These are phyloP conservation scores for Charanyca ferruginea DNA, from an alignment of 2,888 invertebrate genomes.

Conservation along the genomic window DNA sequence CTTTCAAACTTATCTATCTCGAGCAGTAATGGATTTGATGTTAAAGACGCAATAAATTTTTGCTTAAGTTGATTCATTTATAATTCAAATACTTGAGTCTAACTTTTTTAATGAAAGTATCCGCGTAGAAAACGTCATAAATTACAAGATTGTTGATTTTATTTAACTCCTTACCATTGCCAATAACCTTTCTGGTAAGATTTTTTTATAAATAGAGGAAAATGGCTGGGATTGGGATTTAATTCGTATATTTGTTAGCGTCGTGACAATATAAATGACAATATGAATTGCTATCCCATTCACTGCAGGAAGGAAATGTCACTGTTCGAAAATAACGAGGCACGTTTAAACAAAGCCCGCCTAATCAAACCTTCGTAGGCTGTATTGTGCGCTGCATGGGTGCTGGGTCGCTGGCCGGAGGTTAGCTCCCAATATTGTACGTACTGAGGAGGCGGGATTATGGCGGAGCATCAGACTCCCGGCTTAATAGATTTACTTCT, in stretches of 20 bases:
- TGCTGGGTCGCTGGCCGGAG: slow-evolving; percentile 38
- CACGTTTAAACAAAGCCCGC: slow-evolving; percentile 56
- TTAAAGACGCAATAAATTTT: slow-evolving; percentile 54
- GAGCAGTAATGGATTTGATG: slow-evolving; percentile 57
- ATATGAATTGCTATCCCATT: slow-evolving; percentile 26
- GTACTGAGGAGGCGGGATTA: slow-evolving; percentile 71
- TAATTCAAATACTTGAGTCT: slow-evolving; percentile 54
- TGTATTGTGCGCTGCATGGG: slow-evolving; percentile 37
- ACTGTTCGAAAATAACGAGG: slow-evolving; percentile 25
- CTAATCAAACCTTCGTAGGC: slow-evolving; percentile 62
- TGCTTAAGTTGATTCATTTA: slow-evolving; percentile 56
- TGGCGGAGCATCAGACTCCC: slow-evolving; percentile 68
- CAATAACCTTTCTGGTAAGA: not conserved
- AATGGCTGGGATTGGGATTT: too few relatives aligned
- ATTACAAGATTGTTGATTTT: slow-evolving; percentile 28
- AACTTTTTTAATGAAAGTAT: slow-evolving; percentile 54
- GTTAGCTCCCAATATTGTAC: slow-evolving; percentile 65
- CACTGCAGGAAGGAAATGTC: slow-evolving; percentile 14
- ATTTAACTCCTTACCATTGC: slow-evolving; percentile 1
- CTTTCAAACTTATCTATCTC: slow-evolving; percentile 52
- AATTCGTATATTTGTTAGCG: not conserved
- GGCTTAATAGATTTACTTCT: slow-evolving; percentile 78
- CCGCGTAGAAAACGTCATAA: slow-evolving; percentile 28
- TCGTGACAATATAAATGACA: slow-evolving; percentile 3
- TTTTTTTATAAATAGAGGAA: not conserved